Evolutionary conservation across 2,113 vertebrate genomes (phyloP), one percentile per base, ranked within the genome.

Genomic region (Pogona vitticeps): DNA sequence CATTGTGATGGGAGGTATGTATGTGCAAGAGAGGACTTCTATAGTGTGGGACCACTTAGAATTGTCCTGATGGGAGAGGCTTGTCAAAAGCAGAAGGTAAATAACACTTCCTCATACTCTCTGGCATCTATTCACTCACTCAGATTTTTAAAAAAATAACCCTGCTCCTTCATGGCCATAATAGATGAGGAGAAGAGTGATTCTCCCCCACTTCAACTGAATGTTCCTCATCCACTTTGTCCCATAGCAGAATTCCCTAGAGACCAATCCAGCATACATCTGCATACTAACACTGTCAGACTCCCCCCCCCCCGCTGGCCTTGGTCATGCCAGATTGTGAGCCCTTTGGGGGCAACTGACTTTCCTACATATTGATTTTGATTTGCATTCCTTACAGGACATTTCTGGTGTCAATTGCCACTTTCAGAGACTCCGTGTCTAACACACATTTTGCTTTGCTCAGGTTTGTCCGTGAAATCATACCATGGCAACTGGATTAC

Each of bases 301-400:
- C 46, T 52, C 26, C 31, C 31, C 8, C 67, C 3, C 31, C 9
- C 12, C 3, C 20, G 9, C 3, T n/a, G 14, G 20, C 15, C 26
- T 13, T 76, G 75, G 13, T 46, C 14, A 18, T 73, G 71, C 33
- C 17, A 56, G 52, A 38, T 26, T 79, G 33, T 58, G 76, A 33
- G 73, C 18, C 56, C 33, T 61, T 20, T 36, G 56, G 56, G 77
- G 42, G 23, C 26, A 83, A 8, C 23, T 59, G 70, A n/a, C 82
- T 73, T 73, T 73, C 18, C 68, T 83, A 38, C 33, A 40, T 73
- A 83, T 59, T 65, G 38, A 31, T 80, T 83, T 72, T 71, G 68
- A 14, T 58, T 72, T 83, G 33, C 52, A 72, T 56, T 71, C 80
- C 67, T 71, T 38, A 21, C 33, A 71, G 81, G n/a, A 18, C n/a